Conservation (phyloP, 2,888 invertebrate genomes). For the Cryptocephalus primarius region DNA sequence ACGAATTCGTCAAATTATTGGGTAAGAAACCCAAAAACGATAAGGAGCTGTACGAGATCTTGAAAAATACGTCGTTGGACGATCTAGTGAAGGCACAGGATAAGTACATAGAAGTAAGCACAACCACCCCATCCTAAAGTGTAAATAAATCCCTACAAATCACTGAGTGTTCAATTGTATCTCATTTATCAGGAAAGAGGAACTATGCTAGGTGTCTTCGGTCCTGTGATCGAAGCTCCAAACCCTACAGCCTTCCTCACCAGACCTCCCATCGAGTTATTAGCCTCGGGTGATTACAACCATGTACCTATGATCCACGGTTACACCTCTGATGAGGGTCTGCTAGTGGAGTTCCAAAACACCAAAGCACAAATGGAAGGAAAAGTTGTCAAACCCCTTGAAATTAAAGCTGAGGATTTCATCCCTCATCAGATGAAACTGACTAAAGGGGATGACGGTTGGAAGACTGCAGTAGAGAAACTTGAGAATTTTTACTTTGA, state of each 20-base stretch:
- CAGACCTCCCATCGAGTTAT: slow-evolving; percentile 11
- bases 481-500: not conserved
- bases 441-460: not conserved
- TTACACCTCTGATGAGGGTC: slow-evolving; percentile 3
- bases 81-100: slow-evolving; percentile 5
- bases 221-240: slow-evolving; percentile 7
- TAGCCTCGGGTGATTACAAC: slow-evolving; percentile 14
- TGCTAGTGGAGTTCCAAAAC: not conserved
- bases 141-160: not conserved
- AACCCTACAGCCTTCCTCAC: slow-evolving; percentile 11
- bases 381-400: not conserved
- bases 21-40: slow-evolving; percentile 1
- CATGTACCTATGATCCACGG: slow-evolving; percentile 16
- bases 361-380: too few relatives aligned
- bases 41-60: slow-evolving; percentile 6
- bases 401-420: not conserved
- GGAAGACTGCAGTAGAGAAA: not conserved
- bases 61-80: slow-evolving; percentile 7
- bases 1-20: slow-evolving; percentile 7
- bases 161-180: not conserved
- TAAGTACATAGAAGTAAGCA: slow-evolving; percentile 1
- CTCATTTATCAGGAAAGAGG: too few relatives aligned
- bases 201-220: not conserved
- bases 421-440: slow-evolving; percentile 1
- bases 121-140: too few relatives aligned